These are phyloP conservation scores for Podiceps cristatus DNA, from an alignment of 2,113 vertebrate genomes.

Conservation along the genomic window DNA sequence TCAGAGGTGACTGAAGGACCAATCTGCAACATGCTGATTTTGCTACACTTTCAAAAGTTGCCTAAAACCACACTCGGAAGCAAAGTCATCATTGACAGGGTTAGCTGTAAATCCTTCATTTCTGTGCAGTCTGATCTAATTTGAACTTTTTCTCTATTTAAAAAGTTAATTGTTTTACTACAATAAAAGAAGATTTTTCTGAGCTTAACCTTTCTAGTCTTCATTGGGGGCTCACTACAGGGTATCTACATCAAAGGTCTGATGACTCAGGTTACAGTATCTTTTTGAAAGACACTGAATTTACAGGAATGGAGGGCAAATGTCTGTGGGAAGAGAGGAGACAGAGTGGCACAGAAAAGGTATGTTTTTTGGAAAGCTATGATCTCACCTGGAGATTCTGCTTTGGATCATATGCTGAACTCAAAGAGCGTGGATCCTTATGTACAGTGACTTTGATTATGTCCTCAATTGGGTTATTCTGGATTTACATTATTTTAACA, in stretches of 20 bases:
- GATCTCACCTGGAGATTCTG: background rate
- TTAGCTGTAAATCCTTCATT: background rate
- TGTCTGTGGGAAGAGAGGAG: background rate
- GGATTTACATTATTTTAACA: background rate
- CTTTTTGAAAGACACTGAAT: background rate
- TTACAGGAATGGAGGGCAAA: background rate
- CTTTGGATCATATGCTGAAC: background rate
- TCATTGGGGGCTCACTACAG: background rate
- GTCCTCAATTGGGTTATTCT: background rate
- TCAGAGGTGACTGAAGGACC: background rate
- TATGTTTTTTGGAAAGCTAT: background rate
- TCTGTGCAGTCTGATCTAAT: background rate
- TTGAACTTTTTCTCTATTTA: background rate
- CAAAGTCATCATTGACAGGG: background rate
- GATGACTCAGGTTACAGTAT: background rate
- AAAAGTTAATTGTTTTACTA: background rate
- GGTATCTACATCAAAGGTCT: background rate
- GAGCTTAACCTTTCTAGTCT: background rate
- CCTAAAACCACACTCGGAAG: background rate
- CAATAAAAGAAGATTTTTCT: background rate
- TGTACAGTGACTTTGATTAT: background rate
- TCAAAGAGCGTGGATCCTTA: background rate
- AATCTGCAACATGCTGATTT: background rate
- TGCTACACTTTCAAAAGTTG: background rate
- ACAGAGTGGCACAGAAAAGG: background rate